Conservation (phyloP, 2,888 invertebrate species). For the Hermodice carunculata region DNA sequence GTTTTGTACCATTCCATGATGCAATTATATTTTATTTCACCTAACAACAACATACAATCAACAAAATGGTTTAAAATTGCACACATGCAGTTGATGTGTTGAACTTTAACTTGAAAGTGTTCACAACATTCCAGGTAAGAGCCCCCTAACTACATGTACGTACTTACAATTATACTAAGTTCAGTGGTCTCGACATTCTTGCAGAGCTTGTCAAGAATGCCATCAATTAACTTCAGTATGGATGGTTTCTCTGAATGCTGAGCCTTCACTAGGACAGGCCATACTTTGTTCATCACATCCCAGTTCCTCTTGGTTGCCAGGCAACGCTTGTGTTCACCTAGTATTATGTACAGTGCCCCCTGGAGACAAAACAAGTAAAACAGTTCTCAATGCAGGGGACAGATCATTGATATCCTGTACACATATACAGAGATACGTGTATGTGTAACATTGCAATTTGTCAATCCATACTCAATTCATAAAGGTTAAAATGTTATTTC, state of each 20-base stretch:
- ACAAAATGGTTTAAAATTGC: neutral
- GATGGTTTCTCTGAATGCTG: constrained; percentile 86
- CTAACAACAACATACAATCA: neutral
- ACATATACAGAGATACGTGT: neutral
- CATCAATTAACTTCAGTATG: constrained; percentile 69
- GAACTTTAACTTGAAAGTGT: neutral
- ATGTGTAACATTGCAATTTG: too few relatives aligned
- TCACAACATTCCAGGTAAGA: too few relatives aligned
- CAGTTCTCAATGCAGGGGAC: too few relatives aligned
- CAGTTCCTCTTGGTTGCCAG: constrained; percentile 83
- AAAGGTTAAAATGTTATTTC: too few relatives aligned
- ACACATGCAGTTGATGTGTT: neutral
- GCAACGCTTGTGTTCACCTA: constrained; percentile 76
- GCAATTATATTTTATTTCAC: too few relatives aligned
- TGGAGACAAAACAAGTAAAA: constrained; percentile 52
- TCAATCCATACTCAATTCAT: too few relatives aligned
- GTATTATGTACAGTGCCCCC: constrained; percentile 83
- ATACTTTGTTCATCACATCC: constrained; percentile 78
- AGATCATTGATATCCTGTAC: too few relatives aligned
- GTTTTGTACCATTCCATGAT: too few relatives aligned
- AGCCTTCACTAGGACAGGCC: constrained; percentile 84
- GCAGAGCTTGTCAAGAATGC: constrained; percentile 67
- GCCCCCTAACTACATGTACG: too few relatives aligned
- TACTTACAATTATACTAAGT: constrained; percentile 55
- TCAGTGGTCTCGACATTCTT: constrained; percentile 64